Evolutionary conservation across 2,888 invertebrate genomes (phyloP).

Genomic region (Nephrotoma appendiculata): DNA sequence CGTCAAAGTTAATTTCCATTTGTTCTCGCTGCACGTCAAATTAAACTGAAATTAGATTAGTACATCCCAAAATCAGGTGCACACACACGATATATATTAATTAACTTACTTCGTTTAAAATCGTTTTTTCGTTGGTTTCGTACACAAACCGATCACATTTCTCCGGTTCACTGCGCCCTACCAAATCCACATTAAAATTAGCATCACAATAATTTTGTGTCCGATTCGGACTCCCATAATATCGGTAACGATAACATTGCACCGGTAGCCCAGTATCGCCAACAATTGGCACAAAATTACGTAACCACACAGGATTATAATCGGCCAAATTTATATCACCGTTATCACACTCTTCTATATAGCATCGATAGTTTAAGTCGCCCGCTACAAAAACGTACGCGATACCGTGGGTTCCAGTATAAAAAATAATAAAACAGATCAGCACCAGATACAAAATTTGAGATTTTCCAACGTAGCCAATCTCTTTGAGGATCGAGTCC

Average conservation of each 20-base stretch:
- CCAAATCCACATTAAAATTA: background rate
- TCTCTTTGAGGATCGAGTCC: background rate
- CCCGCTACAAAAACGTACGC: background rate
- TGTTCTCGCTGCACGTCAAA: background rate
- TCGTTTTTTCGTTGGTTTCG: background rate
- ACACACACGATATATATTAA: background rate
- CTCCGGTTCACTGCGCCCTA: background rate
- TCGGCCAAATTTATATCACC: background rate
- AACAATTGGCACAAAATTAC: background rate
- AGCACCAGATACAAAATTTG: background rate
- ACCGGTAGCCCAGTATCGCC: background rate
- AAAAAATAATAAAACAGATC: background rate
- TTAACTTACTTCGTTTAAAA: background rate
- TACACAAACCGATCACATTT: background rate
- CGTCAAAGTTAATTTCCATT: background rate
- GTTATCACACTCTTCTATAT: background rate
- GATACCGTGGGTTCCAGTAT: background rate
- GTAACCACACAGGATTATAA: background rate
- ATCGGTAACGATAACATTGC: background rate
- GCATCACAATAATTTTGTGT: background rate
- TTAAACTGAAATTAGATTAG: background rate
- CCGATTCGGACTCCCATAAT: background rate
- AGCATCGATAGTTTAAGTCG: background rate
- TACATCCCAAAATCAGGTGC: background rate
- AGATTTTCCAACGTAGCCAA: background rate